phyloP scores from a whole-genome alignment of 92 coral and sea anemone genomes.

The Muricea muricata region DNA sequence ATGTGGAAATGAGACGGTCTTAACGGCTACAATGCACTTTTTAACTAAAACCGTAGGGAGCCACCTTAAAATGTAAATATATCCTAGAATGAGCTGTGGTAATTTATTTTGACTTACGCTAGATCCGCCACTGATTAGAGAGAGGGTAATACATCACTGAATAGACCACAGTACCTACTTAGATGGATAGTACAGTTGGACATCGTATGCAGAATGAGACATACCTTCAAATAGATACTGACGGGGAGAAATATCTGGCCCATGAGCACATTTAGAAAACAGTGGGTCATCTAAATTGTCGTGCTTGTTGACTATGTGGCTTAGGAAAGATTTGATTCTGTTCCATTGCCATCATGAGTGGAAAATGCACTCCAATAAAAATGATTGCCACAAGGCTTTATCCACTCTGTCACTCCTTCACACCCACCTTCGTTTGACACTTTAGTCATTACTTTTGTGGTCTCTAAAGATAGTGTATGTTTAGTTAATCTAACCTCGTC shows the following conservation, averaged over 20 bases:
- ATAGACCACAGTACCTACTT: too few species aligned
- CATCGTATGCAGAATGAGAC: not conserved
- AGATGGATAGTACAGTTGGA: not conserved
- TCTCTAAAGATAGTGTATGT: not conserved
- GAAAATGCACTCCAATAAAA: conserved; percentile 9
- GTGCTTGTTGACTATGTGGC: conserved; percentile 16
- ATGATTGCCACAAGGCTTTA: conserved; percentile 2
- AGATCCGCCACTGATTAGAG: too few species aligned
- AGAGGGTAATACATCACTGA: not conserved
- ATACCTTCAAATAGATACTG: conserved; percentile 12
- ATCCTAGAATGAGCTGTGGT: too few species aligned
- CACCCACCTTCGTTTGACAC: conserved; percentile 9
- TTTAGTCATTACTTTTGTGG: conserved; percentile 6
- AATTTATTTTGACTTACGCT: too few species aligned
- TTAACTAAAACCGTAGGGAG: too few species aligned
- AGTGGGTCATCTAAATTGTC: conserved; percentile 17
- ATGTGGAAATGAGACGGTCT: too few species aligned
- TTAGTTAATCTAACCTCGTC: not conserved
- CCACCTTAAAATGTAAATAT: too few species aligned
- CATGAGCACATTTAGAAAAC: conserved; percentile 29
- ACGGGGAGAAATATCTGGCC: conserved; percentile 27
- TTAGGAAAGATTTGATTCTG: not conserved
- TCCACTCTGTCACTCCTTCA: not conserved
- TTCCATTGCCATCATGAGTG: conserved; percentile 22
- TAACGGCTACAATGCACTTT: too few species aligned